phyloP scores from a whole-genome alignment of 1,140 invertebrate species.

The Achatina immaculata region DNA sequence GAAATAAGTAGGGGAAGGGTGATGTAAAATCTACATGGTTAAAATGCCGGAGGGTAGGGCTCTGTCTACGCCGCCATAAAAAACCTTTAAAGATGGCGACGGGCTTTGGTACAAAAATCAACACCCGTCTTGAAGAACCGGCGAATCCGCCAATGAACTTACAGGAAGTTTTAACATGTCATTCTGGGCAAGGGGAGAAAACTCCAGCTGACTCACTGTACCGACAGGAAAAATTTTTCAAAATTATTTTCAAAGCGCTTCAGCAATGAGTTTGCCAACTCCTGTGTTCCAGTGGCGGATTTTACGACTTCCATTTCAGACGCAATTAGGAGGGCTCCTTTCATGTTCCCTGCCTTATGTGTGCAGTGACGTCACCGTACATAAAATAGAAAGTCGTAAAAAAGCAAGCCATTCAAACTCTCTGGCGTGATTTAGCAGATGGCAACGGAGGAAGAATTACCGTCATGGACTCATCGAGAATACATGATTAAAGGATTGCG shows the following conservation, averaged over 20 bases:
- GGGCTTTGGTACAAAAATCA: too few relatives aligned
- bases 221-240: background rate
- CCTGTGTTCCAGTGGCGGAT: background rate
- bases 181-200: background rate
- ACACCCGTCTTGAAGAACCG: background rate
- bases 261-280: background rate
- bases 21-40: too few relatives aligned
- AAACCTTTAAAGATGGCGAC: too few relatives aligned
- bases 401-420: background rate
- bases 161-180: background rate
- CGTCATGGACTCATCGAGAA: background rate
- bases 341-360: background rate
- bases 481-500: background rate
- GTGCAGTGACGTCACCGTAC: background rate
- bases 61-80: too few relatives aligned
- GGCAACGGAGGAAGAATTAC: background rate
- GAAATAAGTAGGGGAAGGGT: too few relatives aligned
- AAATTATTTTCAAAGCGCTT: background rate
- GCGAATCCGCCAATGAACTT: background rate
- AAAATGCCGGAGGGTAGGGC: too few relatives aligned
- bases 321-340: background rate
- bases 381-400: background rate
- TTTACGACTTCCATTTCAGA: background rate
- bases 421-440: background rate
- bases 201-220: background rate